These are phyloP conservation scores for Paramuricea clavata DNA, from an alignment of 92 coral and sea anemone genomes.

Conservation along the genomic window DNA sequence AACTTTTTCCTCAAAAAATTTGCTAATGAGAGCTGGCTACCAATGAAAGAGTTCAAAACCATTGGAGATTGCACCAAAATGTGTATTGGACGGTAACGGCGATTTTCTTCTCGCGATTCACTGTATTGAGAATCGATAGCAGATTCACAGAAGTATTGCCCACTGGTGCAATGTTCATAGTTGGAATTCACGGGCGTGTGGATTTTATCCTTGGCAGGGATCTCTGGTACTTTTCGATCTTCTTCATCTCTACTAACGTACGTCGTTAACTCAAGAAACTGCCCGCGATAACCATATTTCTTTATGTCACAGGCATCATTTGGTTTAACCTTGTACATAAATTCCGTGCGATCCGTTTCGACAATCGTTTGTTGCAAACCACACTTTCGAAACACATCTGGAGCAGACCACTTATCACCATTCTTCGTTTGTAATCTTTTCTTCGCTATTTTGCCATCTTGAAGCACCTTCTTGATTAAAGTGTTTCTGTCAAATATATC, in stretches of 20 bases:
- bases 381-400: not conserved
- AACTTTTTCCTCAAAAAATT: not conserved
- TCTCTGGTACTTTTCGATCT: not conserved
- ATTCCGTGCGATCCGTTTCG: not conserved
- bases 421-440: not conserved
- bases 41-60: not conserved
- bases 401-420: not conserved
- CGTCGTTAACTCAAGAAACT: not conserved
- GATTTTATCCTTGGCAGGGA: not conserved
- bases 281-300: conserved; percentile 3
- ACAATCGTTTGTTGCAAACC: not conserved
- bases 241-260: not conserved
- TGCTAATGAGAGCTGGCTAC: not conserved
- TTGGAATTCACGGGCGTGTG: too few relatives aligned
- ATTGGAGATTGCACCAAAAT: not conserved
- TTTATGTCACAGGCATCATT: not conserved
- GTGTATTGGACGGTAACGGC: not conserved
- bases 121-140: not conserved
- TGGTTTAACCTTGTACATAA: not conserved
- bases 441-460: not conserved
- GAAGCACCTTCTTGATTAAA: not conserved
- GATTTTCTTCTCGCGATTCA: not conserved
- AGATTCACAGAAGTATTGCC: not conserved
- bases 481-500: not conserved
- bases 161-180: not conserved